Evolutionary conservation across 2,797 vertebrate species (phyloP).

Genomic region (Toxotes lorentzi): DNA sequence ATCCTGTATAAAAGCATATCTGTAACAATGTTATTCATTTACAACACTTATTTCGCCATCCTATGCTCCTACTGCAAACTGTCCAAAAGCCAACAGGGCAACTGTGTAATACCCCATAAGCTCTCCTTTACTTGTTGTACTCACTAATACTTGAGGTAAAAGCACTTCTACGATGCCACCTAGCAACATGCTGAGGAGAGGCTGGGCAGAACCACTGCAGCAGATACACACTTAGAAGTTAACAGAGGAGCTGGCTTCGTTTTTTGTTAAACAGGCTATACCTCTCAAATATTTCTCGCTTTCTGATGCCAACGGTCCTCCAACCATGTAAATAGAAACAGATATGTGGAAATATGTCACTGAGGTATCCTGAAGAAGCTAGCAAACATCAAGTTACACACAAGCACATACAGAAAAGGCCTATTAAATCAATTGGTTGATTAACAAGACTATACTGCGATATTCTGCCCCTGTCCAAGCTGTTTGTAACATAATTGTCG

Average conservation of each 20-base stretch:
- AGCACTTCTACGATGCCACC: constrained; percentile 47
- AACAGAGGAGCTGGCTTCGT: constrained; percentile 5
- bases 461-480: constrained; percentile 11
- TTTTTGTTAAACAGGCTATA: constrained; percentile 25
- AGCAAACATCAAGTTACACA: constrained; percentile 9
- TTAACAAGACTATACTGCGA: constrained; percentile 14
- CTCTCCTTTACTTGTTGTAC: constrained; percentile 32
- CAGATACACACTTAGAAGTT: constrained; percentile 17
- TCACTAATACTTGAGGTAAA: constrained; percentile 68
- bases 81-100: constrained; percentile 18
- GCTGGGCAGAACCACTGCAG: constrained; percentile 12
- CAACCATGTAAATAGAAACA: constrained; percentile 30
- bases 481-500: constrained; percentile 39
- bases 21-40: constrained; percentile 60
- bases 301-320: constrained; percentile 17
- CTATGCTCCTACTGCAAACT: constrained; percentile 42
- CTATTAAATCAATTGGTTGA: constrained; percentile 11
- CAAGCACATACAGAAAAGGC: constrained; percentile 25
- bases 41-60: constrained; percentile 51
- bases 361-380: constrained; percentile 66
- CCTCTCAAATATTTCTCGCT: constrained; percentile 49
- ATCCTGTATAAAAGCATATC: constrained; percentile 49
- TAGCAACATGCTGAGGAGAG: constrained; percentile 39
- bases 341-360: constrained; percentile 52
- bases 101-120: constrained; percentile 18